Conservation (phyloP, 1,140 invertebrate genomes). For the Lepidurus arcticus region DNA sequence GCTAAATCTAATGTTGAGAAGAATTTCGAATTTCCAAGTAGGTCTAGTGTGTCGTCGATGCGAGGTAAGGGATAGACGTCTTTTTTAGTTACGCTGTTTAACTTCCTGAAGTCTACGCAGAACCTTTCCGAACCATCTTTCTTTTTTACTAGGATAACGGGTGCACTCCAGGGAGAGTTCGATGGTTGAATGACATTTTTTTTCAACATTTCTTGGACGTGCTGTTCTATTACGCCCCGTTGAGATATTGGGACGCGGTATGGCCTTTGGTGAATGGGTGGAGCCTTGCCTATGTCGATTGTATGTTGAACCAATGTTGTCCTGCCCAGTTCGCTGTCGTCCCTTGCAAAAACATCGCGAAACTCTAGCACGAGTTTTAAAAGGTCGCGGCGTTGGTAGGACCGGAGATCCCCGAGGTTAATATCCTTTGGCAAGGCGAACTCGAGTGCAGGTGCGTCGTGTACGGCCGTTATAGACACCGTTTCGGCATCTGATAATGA, state of each 20-base stretch:
- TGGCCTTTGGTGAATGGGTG: not conserved
- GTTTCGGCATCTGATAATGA: not conserved
- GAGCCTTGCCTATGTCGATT: not conserved
- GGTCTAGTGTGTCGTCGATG: slow-evolving; percentile 48
- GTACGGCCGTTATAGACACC: not conserved
- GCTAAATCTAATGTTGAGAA: slow-evolving; percentile 47
- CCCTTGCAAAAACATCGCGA: not conserved
- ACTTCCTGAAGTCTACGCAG: slow-evolving; percentile 36
- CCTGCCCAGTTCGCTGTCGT: not conserved
- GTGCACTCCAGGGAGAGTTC: slow-evolving; percentile 35
- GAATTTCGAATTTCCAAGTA: slow-evolving; percentile 44
- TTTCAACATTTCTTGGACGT: not conserved
- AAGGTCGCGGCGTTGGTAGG: not conserved
- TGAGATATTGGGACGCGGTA: not conserved
- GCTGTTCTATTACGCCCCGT: not conserved
- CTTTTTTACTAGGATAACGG: slow-evolving; percentile 31
- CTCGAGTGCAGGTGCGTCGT: not conserved
- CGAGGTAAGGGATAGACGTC: slow-evolving; percentile 52
- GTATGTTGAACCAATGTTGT: not conserved
- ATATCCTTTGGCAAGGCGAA: not conserved
- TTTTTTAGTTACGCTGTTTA: slow-evolving; percentile 43
- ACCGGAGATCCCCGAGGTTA: not conserved
- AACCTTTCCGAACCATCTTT: slow-evolving; percentile 31
- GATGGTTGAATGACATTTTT: slow-evolving; percentile 23
- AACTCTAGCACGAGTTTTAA: not conserved